Base-by-base conservation (phyloP, 92 coral and sea anemone species). In the Bergia puertoricense region DNA sequence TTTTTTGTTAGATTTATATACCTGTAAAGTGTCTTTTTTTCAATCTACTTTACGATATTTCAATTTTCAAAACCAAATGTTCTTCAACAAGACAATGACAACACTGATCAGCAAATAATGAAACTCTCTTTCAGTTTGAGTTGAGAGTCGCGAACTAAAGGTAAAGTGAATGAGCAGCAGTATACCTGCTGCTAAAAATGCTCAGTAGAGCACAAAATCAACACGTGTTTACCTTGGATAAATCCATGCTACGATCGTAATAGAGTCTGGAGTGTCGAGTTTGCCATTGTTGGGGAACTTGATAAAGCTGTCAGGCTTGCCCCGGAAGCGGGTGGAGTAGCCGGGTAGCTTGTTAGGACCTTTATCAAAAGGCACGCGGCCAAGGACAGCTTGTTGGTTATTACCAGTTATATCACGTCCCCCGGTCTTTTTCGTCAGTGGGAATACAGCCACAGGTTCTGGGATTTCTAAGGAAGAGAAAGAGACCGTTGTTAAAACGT, bases 231-330 rank as follows among this genome's bases (percentile, higher is more conserved):
- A 95, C 96, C 30, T 82, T 37, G 96, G 94, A 23, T 88, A 88
- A 51, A 95, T 90, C 96, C 96, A 95, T 5, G 96, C 98, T 20
- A 90, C 41, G 41, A 95, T 66, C 7, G 98, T 95, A 36, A 95
- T 95, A 66, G 98, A 88, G 73, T 91, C 81, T 46, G 85, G 74
- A 46, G 96, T 93, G 75, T 95, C 98, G 23, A 95, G 91, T 37
- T 91, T 89, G 37, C 96, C 96, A 44, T 92, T 89, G 80, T 95
- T 95, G 15, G 98, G 98, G 88, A 95, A 89, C 81, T 89, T 91
- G 15, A 95, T 90, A 74, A 74, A 95, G 86, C 96, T 93, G 91
- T 91, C 88, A 7, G 90, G 91, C 75, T 85, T 90, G 37, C 98
- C 98, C 14, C 78, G 87, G 92, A 95, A 95, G 72, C 88, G 84